Evolutionary conservation across 2,888 invertebrate genomes (phyloP), one percentile per base, ranked within the genome.

Genomic region (Drosophila neoperkinsi): DNA sequence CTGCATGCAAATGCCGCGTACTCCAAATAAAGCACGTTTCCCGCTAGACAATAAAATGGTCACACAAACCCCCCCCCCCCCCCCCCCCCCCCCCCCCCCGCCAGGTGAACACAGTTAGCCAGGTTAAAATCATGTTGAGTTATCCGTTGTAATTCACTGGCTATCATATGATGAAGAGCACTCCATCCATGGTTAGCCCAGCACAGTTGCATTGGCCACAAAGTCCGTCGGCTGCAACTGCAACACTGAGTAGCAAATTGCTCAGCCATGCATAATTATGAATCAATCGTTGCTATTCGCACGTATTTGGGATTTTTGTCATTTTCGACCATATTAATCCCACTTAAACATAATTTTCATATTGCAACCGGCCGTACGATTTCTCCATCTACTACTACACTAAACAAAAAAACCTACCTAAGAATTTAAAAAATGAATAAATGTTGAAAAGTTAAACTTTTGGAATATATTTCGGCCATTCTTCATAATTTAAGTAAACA

Each of bases 261-360:
- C 34, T 63, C 68, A 72, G 73, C 71, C 71, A 67, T 46, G 85
- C 65, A 74, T 56, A 82, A 79, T 79, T 75, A 67, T 66, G 71
- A 82, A 78, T 69, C 74, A 84, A 82, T 76, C 74, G 78, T 60
- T 59, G 78, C 73, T 82, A 67, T 81, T 74, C 66, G 81, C 87
- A 89, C 89, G 87, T 88, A 82, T 85, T 88, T 87, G 70, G 87
- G 89, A 88, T 88, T 87, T 87, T 71, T 74, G 77, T 68, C 82
- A 31, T 71, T 69, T 66, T 51, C 28, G 18, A 55, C 55, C 50
- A 34, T 59, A 56, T 68, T 66, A 66, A 56, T 41, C 30, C 50
- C 41, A 21, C 36, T 69, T 68, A 38, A 53, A 33, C 59, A 52
- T 59, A 21, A 77, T 76, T 82, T 75, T 75, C 71, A 81, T 85